These are phyloP conservation scores for Lapara coniferarum DNA, from an alignment of 2,888 invertebrate species.

Conservation along the genomic window DNA sequence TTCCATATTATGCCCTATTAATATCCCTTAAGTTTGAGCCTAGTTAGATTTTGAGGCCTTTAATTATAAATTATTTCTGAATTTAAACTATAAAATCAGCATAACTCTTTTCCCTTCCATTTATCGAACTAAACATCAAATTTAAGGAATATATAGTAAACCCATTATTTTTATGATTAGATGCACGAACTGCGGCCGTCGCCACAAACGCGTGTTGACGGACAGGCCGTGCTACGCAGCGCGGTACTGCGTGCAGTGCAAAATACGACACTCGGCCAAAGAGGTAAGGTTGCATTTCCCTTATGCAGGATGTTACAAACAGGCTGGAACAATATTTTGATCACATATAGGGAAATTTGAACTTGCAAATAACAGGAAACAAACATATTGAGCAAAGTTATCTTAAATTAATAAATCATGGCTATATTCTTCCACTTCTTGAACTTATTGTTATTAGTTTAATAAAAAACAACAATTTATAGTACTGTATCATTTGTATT, in stretches of 20 bases:
- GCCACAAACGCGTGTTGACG: constrained; percentile 93
- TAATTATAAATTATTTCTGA: too few species aligned
- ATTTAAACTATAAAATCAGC: too few species aligned
- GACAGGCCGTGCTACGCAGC: constrained; percentile 96
- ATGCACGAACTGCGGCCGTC: constrained; percentile 96
- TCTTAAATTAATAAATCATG: too few species aligned
- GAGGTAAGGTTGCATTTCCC: constrained; percentile 84
- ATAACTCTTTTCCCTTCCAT: too few species aligned
- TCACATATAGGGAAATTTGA: neutral
- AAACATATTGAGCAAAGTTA: too few species aligned
- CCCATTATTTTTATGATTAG: constrained; percentile 60
- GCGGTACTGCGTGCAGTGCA: constrained; percentile 94
- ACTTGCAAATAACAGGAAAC: neutral
- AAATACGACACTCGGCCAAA: constrained; percentile 94
- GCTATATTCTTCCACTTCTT: neutral
- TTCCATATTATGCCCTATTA: too few species aligned
- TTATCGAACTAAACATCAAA: too few species aligned
- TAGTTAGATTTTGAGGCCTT: too few species aligned
- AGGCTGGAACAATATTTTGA: neutral
- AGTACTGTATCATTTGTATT: too few species aligned
- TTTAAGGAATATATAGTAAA: too few species aligned
- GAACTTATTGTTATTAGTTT: neutral
- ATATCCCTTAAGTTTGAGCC: too few species aligned
- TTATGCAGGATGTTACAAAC: neutral
- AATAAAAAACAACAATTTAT: too few species aligned